Evolutionary conservation across 2,797 vertebrate species (phyloP).

Genomic region (Xerus rutilus): DNA sequence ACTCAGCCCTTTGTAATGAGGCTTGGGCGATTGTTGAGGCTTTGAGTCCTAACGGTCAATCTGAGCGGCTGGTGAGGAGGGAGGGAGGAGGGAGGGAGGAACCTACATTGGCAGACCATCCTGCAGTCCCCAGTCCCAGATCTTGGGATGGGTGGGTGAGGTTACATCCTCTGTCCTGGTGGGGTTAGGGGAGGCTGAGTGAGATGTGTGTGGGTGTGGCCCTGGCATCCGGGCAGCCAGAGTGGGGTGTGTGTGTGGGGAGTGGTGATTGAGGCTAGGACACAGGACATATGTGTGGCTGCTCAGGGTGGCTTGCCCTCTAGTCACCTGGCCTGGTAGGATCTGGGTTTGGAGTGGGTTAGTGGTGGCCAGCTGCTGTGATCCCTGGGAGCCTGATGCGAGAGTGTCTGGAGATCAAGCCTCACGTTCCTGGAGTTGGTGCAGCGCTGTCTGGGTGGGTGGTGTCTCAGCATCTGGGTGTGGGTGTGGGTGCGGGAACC

Average conservation of each 20-base stretch:
- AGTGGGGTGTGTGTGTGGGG: not conserved
- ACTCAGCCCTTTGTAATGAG: constrained; percentile 61
- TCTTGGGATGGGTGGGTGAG: not conserved
- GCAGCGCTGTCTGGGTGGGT: not conserved
- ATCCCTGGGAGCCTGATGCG: not conserved
- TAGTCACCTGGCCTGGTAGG: not conserved
- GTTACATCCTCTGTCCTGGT: not conserved
- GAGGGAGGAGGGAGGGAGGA: not conserved
- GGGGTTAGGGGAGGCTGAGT: not conserved
- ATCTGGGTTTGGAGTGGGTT: not conserved
- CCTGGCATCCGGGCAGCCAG: not conserved
- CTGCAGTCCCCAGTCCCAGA: not conserved
- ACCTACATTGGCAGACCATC: no score
- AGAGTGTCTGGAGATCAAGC: not conserved
- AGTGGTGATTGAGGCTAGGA: not conserved
- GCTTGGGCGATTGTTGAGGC: constrained; percentile 59
- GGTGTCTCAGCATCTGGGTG: not conserved
- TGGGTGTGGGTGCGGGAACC: not conserved
- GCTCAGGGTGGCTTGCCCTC: not conserved
- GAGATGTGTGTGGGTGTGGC: not conserved
- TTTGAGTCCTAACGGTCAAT: constrained; percentile 57
- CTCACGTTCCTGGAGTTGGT: not conserved
- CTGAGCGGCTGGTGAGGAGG: not conserved
- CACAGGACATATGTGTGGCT: not conserved
- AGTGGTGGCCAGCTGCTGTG: not conserved